Base-by-base conservation (phyloP, 2,113 vertebrate genomes). In the Rhizomys pruinosus region DNA sequence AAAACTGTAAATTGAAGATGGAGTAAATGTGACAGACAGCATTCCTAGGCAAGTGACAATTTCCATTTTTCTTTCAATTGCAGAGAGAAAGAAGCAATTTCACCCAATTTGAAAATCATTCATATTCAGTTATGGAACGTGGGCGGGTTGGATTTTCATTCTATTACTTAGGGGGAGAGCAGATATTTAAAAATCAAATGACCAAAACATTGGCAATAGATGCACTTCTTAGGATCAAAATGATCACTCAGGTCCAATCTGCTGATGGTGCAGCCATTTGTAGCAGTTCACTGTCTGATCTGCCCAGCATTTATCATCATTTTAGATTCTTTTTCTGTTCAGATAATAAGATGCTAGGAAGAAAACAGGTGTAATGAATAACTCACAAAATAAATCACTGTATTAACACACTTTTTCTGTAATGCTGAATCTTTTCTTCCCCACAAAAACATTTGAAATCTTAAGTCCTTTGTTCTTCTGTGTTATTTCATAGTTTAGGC, bases 221-320 rank as follows among this genome's bases (percentile, higher is more conserved):
- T 29, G 0, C 5, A 32, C 73, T 87, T 11, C 25, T 84, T 74
- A 32, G 55, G 37, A 20, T 77, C 23, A 25, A 63, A 79, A 68
- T 29, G 19, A 93, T 87, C 55, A 66, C 42, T 15, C 17, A 84
- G 8, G 37, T 80, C 71, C 32, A 87, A 94, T 89, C 77, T 88
- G 16, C 63, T 87, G 77, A 57, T 88, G 55, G 52, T 71, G 1
- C 57, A 12, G 29, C 34, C 22, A 72, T 85, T 93, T 88, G 6
- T 25, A 73, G 3, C 71, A 81, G 90, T 71, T 84, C 22, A 73
- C 39, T 39, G 59, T 89, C 71, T 93, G 66, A 93, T 6, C 76
- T 63, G 66, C 9, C 9, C 57, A 73, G 23, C 19, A n/a, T 27
- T 3, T 84, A 52, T 71, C 19, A 74, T 93, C 32, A 73, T 0